Conservation (phyloP, 2,113 vertebrate species). For the Indicator indicator region DNA sequence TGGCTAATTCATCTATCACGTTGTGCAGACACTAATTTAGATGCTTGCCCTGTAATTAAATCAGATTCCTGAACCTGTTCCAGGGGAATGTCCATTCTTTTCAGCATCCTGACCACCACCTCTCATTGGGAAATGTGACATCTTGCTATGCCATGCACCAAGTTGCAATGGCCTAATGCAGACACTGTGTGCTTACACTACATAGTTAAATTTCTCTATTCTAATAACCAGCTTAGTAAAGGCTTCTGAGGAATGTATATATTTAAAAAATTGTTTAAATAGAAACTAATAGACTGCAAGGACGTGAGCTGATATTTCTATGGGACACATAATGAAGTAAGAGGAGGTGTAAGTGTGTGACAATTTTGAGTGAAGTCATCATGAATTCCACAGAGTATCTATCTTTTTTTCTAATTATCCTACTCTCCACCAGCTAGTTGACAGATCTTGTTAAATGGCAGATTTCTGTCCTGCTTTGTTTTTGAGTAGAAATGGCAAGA, state of each 20-base stretch:
- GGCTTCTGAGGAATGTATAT: neutral
- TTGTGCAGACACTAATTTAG: neutral
- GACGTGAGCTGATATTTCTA: neutral
- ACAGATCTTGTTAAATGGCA: neutral
- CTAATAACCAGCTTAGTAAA: neutral
- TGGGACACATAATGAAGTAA: neutral
- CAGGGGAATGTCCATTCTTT: neutral
- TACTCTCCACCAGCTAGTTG: neutral
- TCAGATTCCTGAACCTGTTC: neutral
- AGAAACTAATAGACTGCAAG: fast-evolving
- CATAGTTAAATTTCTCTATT: neutral
- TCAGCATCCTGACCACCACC: neutral
- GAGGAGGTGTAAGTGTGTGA: neutral
- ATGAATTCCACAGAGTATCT: neutral
- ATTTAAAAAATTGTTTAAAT: neutral
- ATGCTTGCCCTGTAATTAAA: neutral
- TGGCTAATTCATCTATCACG: neutral
- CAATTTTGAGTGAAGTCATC: neutral
- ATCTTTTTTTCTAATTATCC: neutral
- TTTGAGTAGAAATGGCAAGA: neutral
- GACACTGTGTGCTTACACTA: neutral
- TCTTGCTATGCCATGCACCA: neutral
- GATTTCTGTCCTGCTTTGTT: neutral
- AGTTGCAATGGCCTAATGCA: neutral
- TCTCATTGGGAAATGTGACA: neutral